A percentile compares a stretch with the other conserved stretches of the same genome.
phyloP scores from a whole-genome alignment of 1,140 invertebrate species.

The Dryas iulia region DNA sequence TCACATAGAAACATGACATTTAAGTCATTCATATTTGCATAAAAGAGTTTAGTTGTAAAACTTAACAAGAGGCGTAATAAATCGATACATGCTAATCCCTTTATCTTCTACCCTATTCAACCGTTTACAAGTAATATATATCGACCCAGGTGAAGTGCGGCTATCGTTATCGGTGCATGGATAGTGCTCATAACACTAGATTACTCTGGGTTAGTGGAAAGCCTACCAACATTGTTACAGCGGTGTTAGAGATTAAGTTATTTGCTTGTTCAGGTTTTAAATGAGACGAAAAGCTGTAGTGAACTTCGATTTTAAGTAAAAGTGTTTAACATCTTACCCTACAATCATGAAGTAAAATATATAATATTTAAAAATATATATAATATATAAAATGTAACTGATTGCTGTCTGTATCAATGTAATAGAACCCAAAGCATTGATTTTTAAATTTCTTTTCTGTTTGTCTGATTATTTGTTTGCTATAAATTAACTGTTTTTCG shows the following conservation, averaged over 20 bases:
- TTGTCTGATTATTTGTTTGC: too few species aligned
- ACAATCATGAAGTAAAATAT: too few species aligned
- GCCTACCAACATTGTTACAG: not conserved
- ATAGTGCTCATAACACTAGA: slow-evolving; percentile 8
- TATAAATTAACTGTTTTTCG: too few species aligned
- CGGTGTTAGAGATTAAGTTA: not conserved
- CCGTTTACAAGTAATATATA: slow-evolving; percentile 1
- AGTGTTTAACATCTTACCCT: too few species aligned
- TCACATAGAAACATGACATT: too few species aligned
- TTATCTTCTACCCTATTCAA: slow-evolving; percentile 6
- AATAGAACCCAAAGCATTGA: too few species aligned
- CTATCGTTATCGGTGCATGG: slow-evolving; percentile 17
- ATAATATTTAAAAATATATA: too few species aligned
- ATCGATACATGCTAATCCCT: slow-evolving; percentile 2
- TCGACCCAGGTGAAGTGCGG: slow-evolving; percentile 5
- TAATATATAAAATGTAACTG: too few species aligned
- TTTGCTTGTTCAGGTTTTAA: not conserved
- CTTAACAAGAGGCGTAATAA: not conserved
- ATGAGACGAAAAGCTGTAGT: not conserved
- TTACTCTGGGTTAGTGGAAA: not conserved
- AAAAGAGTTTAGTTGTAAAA: not conserved
- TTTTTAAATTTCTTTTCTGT: too few species aligned
- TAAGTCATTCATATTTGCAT: too few species aligned
- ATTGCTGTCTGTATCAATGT: too few species aligned
- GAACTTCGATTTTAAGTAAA: too few species aligned